Base-by-base conservation (phyloP, 2,113 vertebrate genomes). In the Sigmodon hispidus region DNA sequence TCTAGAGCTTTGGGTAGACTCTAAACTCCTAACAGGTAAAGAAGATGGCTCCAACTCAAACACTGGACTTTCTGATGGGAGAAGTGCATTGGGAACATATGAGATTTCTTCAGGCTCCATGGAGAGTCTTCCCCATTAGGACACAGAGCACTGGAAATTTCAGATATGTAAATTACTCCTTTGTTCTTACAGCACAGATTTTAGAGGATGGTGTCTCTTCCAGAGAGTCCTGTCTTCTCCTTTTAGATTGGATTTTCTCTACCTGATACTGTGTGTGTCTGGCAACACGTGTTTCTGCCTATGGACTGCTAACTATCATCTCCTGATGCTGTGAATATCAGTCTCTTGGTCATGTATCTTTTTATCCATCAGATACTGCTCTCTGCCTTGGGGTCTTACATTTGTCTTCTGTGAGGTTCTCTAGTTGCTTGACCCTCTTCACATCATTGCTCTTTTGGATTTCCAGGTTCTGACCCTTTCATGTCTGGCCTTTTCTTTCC, bases 281-380 rank as follows among this genome's bases (percentile, higher is more conserved):
- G 69, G 34, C 52, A 48, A 3, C 26, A 15, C 50, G 67, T 45
- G 17, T 50, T 19, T 83, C 92, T 81, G 26, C 45, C 34, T 31
- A 0, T n/a, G 67, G n/a, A 16, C 3, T 69, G 17, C n/a, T 36
- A 22, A 5, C 40, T 7, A 1, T 31, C 6, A 17, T 85, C 45
- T 91, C 34, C 40, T 26, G 10, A 5, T 1, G 34, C 59, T 8
- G 0, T 7, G 40, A 36, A 17, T 13, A 29, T 48, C 12, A 7
- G 12, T 26, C 16, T 24, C 45, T n/a, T 73, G 86, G 61, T 36
- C 48, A 16, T 57, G 26, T 13, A 4, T 17, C 5, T 17, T 1
- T 13, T 16, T 65, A 34, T 13, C 26, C 2, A 0, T 26, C 8
- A 5, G 24, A 7, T 8, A 26, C 6, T 79, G 21, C 45, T 81